Conservation (phyloP, 2,113 vertebrate genomes). For the Centrocercus urophasianus region DNA sequence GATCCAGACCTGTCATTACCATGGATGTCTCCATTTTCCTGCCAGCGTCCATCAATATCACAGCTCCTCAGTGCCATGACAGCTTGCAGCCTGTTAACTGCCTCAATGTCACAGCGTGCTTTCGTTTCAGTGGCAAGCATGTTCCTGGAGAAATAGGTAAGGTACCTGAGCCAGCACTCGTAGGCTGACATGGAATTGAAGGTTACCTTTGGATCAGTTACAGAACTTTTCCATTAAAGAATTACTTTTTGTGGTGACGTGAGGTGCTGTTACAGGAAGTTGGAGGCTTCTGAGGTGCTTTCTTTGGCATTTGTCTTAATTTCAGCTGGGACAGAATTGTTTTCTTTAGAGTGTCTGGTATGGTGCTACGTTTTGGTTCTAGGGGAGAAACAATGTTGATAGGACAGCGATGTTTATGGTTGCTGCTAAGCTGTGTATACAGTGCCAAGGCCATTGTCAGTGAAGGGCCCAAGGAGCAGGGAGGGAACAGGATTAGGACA, state of each 20-base stretch:
- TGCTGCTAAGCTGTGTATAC: no score
- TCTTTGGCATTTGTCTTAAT: not conserved
- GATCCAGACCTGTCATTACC: slow-evolving; percentile 91
- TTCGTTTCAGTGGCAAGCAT: slow-evolving; percentile 87
- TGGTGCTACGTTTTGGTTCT: no score
- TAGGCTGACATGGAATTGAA: fast-evolving
- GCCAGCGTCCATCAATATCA: slow-evolving; percentile 93
- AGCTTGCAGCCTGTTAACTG: slow-evolving; percentile 90
- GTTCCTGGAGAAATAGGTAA: slow-evolving; percentile 95
- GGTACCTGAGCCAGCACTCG: not conserved
- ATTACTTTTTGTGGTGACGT: not conserved
- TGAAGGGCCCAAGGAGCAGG: no score
- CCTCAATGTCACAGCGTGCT: slow-evolving; percentile 88
- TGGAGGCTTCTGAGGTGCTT: not conserved
- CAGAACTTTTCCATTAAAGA: not conserved
- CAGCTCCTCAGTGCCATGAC: slow-evolving; percentile 93
- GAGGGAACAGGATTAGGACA: no score
- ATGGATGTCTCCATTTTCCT: slow-evolving; percentile 90
- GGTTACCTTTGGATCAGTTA: not conserved
- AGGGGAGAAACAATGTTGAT: no score
- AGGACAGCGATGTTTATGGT: no score
- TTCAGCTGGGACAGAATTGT: no score
- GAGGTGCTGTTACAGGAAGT: not conserved
- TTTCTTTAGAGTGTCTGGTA: no score
- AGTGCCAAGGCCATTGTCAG: no score